Evolutionary conservation across 2,888 invertebrate genomes (phyloP).

Genomic region (Teleiodes luculella): DNA sequence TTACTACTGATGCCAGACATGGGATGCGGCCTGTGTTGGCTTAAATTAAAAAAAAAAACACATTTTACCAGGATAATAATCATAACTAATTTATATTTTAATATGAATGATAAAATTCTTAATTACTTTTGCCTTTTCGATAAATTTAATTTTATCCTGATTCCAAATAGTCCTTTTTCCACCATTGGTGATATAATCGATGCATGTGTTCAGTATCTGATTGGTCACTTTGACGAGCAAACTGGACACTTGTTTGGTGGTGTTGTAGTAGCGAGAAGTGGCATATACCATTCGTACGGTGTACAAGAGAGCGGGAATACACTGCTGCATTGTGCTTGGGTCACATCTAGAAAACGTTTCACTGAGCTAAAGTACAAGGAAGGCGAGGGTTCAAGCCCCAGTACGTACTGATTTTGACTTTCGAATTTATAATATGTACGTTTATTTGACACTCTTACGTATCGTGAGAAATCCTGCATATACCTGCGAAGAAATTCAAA

Average conservation of each 20-base stretch:
- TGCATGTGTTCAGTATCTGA: constrained; percentile 90
- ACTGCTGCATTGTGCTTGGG: constrained; percentile 83
- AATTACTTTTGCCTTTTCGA: constrained; percentile 84
- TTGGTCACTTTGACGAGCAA: constrained; percentile 92
- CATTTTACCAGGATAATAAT: too few relatives aligned
- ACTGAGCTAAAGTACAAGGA: too few relatives aligned
- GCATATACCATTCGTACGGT: constrained; percentile 90
- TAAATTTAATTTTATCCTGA: constrained; percentile 82
- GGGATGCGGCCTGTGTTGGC: too few relatives aligned
- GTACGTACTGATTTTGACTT: too few relatives aligned
- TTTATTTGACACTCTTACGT: too few relatives aligned
- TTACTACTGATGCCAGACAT: too few relatives aligned
- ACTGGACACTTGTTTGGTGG: constrained; percentile 87
- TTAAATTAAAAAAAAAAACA: too few relatives aligned
- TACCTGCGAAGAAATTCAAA: too few relatives aligned
- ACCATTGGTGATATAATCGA: constrained; percentile 85
- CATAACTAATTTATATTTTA: too few relatives aligned
- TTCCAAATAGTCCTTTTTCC: constrained; percentile 87
- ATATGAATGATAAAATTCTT: neutral
- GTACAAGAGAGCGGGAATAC: constrained; percentile 86
- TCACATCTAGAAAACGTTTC: constrained; percentile 80
- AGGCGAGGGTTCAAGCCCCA: too few relatives aligned
- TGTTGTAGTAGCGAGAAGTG: constrained; percentile 89
- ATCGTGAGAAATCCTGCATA: too few relatives aligned
- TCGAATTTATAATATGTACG: too few relatives aligned